phyloP scores from a whole-genome alignment of 2,888 invertebrate genomes.

The Acanthopleura granulata region DNA sequence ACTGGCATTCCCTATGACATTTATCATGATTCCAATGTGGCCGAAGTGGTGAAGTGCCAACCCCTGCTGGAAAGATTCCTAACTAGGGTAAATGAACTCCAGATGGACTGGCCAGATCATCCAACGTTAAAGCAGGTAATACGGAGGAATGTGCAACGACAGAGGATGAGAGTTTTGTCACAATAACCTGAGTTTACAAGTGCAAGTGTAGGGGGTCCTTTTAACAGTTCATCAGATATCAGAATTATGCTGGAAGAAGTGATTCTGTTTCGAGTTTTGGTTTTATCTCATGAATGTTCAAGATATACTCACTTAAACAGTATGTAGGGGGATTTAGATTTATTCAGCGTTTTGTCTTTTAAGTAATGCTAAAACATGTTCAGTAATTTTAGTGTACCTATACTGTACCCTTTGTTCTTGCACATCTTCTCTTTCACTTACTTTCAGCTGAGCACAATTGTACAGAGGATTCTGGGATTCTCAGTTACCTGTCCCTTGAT shows the following conservation, averaged over 20 bases:
- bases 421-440: not conserved
- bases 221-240: too few relatives aligned
- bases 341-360: too few relatives aligned
- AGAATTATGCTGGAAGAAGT: too few relatives aligned
- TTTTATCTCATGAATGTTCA: too few relatives aligned
- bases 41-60: constrained; percentile 81
- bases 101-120: constrained; percentile 90
- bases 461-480: constrained; percentile 73
- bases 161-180: too few relatives aligned
- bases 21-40: constrained; percentile 86
- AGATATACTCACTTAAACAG: too few relatives aligned
- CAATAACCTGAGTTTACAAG: too few relatives aligned
- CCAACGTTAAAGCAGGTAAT: constrained; percentile 84
- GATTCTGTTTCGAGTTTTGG: too few relatives aligned
- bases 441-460: constrained; percentile 69
- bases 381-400: not conserved
- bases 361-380: too few relatives aligned
- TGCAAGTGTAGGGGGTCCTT: too few relatives aligned
- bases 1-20: constrained; percentile 73
- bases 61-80: constrained; percentile 79
- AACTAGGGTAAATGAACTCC: constrained; percentile 73
- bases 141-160: too few relatives aligned
- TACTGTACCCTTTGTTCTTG: not conserved
- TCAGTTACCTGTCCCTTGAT: constrained; percentile 86
- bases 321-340: too few relatives aligned